A percentile compares a stretch with the other conserved stretches of the same genome.
These are phyloP conservation scores for Takifugu rubripes DNA, from an alignment of 2,797 vertebrate species.

Conservation along the genomic window DNA sequence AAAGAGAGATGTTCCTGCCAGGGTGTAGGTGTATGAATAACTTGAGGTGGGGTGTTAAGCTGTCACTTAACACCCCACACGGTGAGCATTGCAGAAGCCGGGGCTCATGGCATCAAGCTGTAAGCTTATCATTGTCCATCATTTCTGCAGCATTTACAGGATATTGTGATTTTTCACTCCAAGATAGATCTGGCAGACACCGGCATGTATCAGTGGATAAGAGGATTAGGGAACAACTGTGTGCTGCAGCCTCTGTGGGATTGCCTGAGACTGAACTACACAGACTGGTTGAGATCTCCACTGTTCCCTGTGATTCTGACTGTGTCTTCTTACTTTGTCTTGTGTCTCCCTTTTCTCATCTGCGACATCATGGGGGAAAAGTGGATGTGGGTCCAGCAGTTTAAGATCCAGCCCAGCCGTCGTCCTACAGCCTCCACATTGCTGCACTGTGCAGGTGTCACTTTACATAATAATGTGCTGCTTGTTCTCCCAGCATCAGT, in stretches of 20 bases:
- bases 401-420: constrained; percentile 70
- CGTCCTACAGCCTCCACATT: constrained; percentile 61
- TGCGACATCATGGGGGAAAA: constrained; percentile 70
- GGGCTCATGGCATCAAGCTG: constrained; percentile 13
- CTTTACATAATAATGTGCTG: constrained; percentile 71
- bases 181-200: constrained; percentile 42
- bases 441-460: constrained; percentile 70
- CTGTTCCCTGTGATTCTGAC: constrained; percentile 71
- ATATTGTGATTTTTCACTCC: constrained; percentile 7
- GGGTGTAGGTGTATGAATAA: constrained; percentile 48
- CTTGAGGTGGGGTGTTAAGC: constrained; percentile 36
- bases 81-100: constrained; percentile 19
- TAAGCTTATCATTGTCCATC: constrained; percentile 9
- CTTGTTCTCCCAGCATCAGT: constrained; percentile 73
- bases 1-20: constrained; percentile 16
- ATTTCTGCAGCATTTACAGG: not conserved
- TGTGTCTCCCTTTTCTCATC: constrained; percentile 67
- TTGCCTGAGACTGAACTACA: constrained; percentile 60
- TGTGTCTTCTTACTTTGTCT: constrained; percentile 71
- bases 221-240: constrained; percentile 40
- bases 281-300: constrained; percentile 67
- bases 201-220: constrained; percentile 30
- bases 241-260: constrained; percentile 74
- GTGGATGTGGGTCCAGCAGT: constrained; percentile 63
- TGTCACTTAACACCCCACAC: constrained; percentile 42